phyloP scores from a whole-genome alignment of 2,797 vertebrate genomes.

The Etheostoma nigrum region DNA sequence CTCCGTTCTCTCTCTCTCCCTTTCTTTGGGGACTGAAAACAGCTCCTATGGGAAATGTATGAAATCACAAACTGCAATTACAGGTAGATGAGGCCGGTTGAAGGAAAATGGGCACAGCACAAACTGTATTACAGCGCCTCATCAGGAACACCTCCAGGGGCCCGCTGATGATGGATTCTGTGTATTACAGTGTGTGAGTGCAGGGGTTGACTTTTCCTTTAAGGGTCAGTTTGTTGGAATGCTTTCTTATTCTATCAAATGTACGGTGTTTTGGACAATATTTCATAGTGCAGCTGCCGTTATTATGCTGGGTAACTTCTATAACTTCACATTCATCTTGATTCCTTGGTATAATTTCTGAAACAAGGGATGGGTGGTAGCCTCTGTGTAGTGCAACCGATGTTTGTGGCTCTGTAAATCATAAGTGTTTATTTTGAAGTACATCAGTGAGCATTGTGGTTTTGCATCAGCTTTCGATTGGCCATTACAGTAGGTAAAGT shows the following conservation, averaged over 20 bases:
- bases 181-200: conserved; percentile 52
- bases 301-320: background rate
- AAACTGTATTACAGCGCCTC: conserved; percentile 61
- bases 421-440: background rate
- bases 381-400: background rate
- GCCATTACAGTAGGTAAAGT: background rate
- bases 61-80: conserved; percentile 61
- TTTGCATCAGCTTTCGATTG: background rate
- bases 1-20: background rate
- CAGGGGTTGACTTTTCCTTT: conserved; percentile 35
- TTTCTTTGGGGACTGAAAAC: conserved; percentile 15
- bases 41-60: conserved; percentile 48
- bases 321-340: conserved; percentile 2
- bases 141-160: conserved; percentile 59
- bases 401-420: background rate
- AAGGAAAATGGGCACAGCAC: conserved; percentile 37
- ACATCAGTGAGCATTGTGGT: background rate
- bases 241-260: conserved; percentile 20
- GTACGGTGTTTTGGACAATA: conserved; percentile 12
- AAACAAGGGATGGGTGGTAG: background rate
- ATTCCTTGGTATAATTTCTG: background rate
- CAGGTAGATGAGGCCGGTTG: conserved; percentile 60
- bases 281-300: background rate
- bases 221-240: conserved; percentile 44
- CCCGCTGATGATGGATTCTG: conserved; percentile 52